These are phyloP conservation scores for Acanthoscelides obtectus DNA, from an alignment of 2,888 invertebrate species.

Conservation along the genomic window DNA sequence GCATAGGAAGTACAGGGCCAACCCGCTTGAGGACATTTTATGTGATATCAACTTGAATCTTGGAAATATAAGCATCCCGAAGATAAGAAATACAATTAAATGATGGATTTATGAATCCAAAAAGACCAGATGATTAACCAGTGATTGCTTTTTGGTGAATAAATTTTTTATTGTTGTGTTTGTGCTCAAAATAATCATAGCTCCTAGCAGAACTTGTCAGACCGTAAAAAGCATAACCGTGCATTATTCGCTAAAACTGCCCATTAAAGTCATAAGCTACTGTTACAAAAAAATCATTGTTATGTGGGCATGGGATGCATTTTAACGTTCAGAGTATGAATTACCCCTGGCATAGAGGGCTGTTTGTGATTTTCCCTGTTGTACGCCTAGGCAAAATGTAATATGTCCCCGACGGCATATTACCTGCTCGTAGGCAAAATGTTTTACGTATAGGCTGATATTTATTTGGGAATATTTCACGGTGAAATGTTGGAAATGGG, in stretches of 20 bases:
- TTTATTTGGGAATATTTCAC: background rate
- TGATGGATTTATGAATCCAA: too few relatives aligned
- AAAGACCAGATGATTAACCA: too few relatives aligned
- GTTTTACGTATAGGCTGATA: background rate
- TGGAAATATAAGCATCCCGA: too few relatives aligned
- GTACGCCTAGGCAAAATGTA: background rate
- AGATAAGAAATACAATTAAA: too few relatives aligned
- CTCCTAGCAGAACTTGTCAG: too few relatives aligned
- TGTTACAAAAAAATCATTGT: background rate
- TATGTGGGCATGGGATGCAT: background rate
- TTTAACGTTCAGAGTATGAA: background rate
- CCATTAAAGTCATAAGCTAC: background rate
- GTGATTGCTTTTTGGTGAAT: too few relatives aligned
- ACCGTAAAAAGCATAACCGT: too few relatives aligned
- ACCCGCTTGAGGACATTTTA: too few relatives aligned
- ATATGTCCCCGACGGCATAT: background rate
- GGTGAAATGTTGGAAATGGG: background rate
- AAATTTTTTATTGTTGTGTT: too few relatives aligned
- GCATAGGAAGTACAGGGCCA: too few relatives aligned
- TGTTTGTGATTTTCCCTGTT: background rate
- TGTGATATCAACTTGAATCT: too few relatives aligned
- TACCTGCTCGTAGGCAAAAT: background rate
- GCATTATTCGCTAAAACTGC: background rate
- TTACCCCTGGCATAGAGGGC: background rate
- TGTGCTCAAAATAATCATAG: too few relatives aligned